Percentiles rank a stretch among this genome's conserved stretches.
These are phyloP conservation scores for Oplegnathus fasciatus DNA, from an alignment of 2,113 vertebrate species.

Conservation along the genomic window DNA sequence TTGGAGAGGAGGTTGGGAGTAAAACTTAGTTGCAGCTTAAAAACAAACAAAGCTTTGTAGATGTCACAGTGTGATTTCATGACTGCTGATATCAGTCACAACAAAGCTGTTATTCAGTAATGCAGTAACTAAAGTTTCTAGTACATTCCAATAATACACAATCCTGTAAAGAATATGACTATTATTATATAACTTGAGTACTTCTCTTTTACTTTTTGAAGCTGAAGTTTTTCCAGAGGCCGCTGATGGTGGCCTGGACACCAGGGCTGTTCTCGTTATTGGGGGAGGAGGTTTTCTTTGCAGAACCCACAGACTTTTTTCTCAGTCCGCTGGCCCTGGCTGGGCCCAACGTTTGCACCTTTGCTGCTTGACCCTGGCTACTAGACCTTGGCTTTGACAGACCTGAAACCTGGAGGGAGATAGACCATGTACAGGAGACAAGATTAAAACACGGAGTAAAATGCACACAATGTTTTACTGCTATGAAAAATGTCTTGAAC, in stretches of 20 bases:
- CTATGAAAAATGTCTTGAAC: background rate
- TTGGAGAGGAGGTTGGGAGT: too few species aligned
- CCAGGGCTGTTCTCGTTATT: slow-evolving; percentile 90
- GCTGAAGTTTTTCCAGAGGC: slow-evolving; percentile 93
- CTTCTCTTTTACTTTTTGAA: slow-evolving; percentile 87
- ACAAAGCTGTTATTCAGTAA: too few species aligned
- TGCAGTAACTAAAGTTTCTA: too few species aligned
- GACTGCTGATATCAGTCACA: too few species aligned
- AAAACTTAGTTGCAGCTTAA: background rate
- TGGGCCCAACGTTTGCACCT: slow-evolving; percentile 79
- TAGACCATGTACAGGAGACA: background rate
- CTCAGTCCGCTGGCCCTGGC: slow-evolving; percentile 93
- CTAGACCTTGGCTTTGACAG: slow-evolving; percentile 79
- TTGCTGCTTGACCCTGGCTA: slow-evolving; percentile 70
- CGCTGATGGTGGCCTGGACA: slow-evolving; percentile 89
- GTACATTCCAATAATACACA: background rate
- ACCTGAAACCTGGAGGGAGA: slow-evolving; percentile 86
- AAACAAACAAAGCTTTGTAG: background rate
- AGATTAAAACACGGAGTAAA: background rate
- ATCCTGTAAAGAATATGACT: background rate
- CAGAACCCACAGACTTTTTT: slow-evolving; percentile 76
- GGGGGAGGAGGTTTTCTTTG: slow-evolving; percentile 72
- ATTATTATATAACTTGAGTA: background rate
- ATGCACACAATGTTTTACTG: background rate
- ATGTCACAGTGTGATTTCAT: too few species aligned